Percentiles rank a stretch among this genome's conserved stretches.
Conservation (phyloP, 2,888 invertebrate species). For the Caenorhabditis panamensis region DNA sequence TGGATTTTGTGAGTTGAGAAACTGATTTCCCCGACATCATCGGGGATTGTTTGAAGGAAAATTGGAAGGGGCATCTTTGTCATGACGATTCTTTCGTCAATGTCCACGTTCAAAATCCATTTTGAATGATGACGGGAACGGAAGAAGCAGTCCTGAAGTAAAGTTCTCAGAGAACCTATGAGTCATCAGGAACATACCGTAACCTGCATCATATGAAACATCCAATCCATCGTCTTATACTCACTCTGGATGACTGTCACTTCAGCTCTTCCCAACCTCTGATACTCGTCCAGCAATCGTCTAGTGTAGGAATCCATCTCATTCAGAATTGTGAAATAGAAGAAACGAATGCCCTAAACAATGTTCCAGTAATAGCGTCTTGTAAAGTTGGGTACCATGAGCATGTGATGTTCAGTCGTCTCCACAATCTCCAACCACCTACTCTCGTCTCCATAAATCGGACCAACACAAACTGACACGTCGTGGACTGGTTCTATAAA, state of each 20-base stretch:
- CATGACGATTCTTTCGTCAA: slow-evolving; percentile 32
- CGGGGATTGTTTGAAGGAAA: neutral
- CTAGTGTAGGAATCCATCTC: slow-evolving; percentile 9
- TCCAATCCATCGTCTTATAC: slow-evolving; percentile 13
- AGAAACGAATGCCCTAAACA: slow-evolving; percentile 15
- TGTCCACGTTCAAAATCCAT: slow-evolving; percentile 35
- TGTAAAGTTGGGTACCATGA: neutral
- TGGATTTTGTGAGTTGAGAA: slow-evolving; percentile 5
- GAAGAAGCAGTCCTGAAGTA: slow-evolving; percentile 31
- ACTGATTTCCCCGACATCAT: neutral
- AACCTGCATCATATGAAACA: slow-evolving; percentile 6
- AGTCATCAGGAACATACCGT: no score
- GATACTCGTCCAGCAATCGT: slow-evolving; percentile 20
- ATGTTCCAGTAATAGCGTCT: neutral
- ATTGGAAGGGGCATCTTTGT: neutral
- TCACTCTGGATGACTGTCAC: slow-evolving; percentile 22
- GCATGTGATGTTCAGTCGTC: slow-evolving; percentile 23
- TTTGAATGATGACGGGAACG: slow-evolving; percentile 28
- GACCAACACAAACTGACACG: slow-evolving; percentile 19
- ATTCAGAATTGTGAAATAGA: slow-evolving; percentile 20
- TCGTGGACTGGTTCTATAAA: slow-evolving; percentile 6
- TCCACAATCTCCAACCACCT: slow-evolving; percentile 25
- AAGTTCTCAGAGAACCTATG: no score
- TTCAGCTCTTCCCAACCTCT: slow-evolving; percentile 10
- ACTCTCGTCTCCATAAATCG: slow-evolving; percentile 23